A percentile compares a stretch with the other conserved stretches of the same genome.
Evolutionary conservation across 1,140 invertebrate genomes (phyloP).

Genomic region (Caerostris darwini): DNA sequence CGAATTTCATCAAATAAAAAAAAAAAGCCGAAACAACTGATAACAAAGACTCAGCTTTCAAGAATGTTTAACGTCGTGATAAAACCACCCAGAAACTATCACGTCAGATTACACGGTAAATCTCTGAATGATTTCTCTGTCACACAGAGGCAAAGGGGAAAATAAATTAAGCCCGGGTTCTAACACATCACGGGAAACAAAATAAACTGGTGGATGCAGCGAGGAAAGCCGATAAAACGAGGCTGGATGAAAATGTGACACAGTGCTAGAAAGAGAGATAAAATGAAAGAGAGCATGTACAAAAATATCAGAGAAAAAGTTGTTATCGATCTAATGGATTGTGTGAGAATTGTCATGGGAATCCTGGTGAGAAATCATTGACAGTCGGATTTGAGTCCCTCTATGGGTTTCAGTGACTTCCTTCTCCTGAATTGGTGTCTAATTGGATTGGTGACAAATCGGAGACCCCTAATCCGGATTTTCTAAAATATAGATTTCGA

Average conservation of each 20-base stretch:
- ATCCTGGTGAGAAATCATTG: constrained; percentile 14
- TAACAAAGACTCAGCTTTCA: background rate
- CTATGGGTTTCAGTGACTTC: background rate
- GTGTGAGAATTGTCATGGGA: background rate
- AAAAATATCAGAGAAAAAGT: constrained; percentile 13
- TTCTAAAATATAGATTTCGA: background rate
- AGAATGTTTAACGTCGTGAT: background rate
- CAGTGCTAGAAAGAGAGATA: background rate
- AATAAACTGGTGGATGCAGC: background rate
- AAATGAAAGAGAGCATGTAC: background rate
- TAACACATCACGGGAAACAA: background rate
- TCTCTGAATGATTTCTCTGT: constrained; percentile 24
- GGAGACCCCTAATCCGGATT: constrained; percentile 4
- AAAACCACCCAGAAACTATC: background rate
- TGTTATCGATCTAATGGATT: constrained; percentile 1
- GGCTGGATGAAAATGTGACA: background rate
- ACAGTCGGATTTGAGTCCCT: background rate
- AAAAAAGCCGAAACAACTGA: too few relatives aligned
- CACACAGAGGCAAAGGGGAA: background rate
- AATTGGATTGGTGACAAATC: constrained; percentile 13
- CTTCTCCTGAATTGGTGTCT: background rate
- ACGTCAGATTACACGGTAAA: constrained; percentile 6
- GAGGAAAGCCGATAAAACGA: background rate
- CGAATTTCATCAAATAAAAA: too few relatives aligned
- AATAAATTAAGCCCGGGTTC: background rate